phyloP scores from a whole-genome alignment of 2,888 invertebrate species.

The Agrypnus murinus region DNA sequence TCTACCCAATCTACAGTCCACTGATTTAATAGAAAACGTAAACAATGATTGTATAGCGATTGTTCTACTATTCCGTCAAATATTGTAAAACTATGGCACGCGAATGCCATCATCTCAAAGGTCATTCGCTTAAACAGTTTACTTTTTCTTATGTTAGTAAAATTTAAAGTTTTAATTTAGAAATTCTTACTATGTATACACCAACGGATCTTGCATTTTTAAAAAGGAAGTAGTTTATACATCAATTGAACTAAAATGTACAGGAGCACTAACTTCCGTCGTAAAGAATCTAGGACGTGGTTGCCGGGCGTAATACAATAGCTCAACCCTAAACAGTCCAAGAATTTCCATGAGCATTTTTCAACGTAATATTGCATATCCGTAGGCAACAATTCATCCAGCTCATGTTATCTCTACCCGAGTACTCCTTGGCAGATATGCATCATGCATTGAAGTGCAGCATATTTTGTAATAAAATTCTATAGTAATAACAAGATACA shows the following conservation, averaged over 20 bases:
- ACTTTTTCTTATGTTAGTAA: no score
- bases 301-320: constrained; percentile 41
- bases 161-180: no score
- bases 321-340: constrained; percentile 41
- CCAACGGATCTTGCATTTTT: not conserved
- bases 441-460: constrained; percentile 37
- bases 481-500: constrained; percentile 15
- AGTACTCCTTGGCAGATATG: constrained; percentile 37
- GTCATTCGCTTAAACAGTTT: no score
- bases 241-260: constrained; percentile 36
- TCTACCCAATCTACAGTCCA: no score
- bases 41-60: no score
- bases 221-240: constrained; percentile 20
- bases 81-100: no score
- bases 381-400: constrained; percentile 48
- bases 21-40: no score
- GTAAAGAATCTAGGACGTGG: constrained; percentile 43
- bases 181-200: no score
- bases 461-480: constrained; percentile 35
- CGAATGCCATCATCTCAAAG: no score
- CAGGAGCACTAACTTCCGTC: constrained; percentile 38
- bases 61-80: no score
- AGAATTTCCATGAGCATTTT: constrained; percentile 48
- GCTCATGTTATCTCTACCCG: constrained; percentile 44
- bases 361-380: constrained; percentile 47